Conservation (phyloP, 2,888 invertebrate genomes). For the Hybos culiciformis region DNA sequence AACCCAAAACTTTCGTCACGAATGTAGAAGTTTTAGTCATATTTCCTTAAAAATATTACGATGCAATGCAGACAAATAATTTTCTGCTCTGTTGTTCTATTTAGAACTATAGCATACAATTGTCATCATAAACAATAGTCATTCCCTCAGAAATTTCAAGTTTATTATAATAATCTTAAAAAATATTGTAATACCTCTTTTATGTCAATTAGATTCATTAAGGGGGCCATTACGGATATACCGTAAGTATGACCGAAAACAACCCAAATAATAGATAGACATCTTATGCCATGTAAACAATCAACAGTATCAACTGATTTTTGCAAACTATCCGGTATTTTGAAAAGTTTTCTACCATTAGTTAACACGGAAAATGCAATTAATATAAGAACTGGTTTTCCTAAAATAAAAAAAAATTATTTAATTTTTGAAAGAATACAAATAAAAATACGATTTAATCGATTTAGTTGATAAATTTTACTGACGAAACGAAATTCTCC, state of each 20-base stretch:
- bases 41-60: not conserved
- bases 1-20: not conserved
- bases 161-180: constrained; percentile 6
- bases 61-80: constrained; percentile 22
- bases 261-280: constrained; percentile 39
- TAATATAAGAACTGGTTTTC: constrained; percentile 21
- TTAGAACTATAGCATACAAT: too few relatives aligned
- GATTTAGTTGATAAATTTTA: too few relatives aligned
- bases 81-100: too few relatives aligned
- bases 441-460: too few relatives aligned
- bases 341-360: constrained; percentile 35
- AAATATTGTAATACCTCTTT: constrained; percentile 5
- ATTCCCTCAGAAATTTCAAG: too few relatives aligned
- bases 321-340: constrained; percentile 23
- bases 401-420: constrained; percentile 14
- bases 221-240: not conserved
- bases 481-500: too few relatives aligned
- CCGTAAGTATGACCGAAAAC: constrained; percentile 34
- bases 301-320: constrained; percentile 32
- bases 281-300: constrained; percentile 36
- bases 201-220: constrained; percentile 1
- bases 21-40: not conserved
- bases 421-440: not conserved
- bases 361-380: constrained; percentile 34
- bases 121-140: too few relatives aligned